Evolutionary conservation across 2,797 vertebrate species (phyloP).

Genomic region (Enteromius radiatus): DNA sequence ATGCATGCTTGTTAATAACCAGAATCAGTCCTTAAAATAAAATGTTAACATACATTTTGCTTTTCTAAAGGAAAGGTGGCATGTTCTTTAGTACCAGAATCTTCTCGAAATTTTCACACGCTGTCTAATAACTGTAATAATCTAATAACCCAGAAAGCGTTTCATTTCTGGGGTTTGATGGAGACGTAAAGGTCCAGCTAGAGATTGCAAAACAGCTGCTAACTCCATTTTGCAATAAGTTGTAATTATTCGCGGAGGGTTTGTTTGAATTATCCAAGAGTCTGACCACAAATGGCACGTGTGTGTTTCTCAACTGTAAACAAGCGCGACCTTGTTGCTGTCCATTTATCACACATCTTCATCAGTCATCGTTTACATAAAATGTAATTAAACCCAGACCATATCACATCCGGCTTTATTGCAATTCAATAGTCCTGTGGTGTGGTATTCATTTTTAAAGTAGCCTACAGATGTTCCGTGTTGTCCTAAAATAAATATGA

Average conservation of each 20-base stretch:
- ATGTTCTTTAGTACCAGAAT: neutral
- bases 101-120: neutral
- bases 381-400: neutral
- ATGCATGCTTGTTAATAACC: neutral
- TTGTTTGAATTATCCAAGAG: neutral
- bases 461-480: neutral
- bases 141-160: too few relatives aligned
- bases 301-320: neutral
- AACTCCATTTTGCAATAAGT: neutral
- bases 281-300: neutral
- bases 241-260: neutral
- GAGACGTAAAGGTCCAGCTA: neutral
- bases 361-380: neutral
- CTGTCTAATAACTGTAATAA: too few relatives aligned
- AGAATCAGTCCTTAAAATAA: neutral
- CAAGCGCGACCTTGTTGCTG: neutral
- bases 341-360: conserved; percentile 3
- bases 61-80: neutral
- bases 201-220: neutral
- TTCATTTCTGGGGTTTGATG: neutral
- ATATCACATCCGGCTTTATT: neutral
- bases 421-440: neutral
- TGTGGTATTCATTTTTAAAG: neutral
- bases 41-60: neutral
- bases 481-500: neutral